These are phyloP conservation scores for Odontophorus gujanensis DNA, from an alignment of 2,113 vertebrate genomes.

Conservation along the genomic window DNA sequence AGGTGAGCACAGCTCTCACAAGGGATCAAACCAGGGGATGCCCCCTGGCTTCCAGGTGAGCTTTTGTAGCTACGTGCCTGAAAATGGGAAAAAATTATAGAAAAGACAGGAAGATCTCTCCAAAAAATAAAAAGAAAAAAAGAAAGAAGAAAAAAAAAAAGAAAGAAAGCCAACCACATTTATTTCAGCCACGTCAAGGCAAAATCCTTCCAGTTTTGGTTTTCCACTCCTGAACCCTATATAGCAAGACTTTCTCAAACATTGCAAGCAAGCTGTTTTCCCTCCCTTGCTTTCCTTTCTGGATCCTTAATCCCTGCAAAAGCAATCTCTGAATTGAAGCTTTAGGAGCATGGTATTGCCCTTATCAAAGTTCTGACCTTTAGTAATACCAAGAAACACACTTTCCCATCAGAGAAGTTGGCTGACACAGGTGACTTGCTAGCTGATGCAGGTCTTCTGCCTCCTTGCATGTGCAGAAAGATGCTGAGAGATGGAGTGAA, in stretches of 20 bases:
- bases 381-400: background rate
- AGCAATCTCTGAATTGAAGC: background rate
- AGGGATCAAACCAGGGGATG: background rate
- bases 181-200: background rate
- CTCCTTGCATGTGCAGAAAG: background rate
- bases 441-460: background rate
- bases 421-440: background rate
- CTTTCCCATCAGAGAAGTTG: background rate
- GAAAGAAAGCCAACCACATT: background rate
- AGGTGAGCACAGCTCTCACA: background rate
- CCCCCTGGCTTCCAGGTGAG: background rate
- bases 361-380: background rate
- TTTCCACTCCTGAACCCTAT: background rate
- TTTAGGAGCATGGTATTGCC: too few relatives aligned
- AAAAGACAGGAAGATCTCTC: too few relatives aligned
- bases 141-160: background rate
- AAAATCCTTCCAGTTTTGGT: background rate
- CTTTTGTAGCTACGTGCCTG: background rate
- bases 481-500: background rate
- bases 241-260: background rate
- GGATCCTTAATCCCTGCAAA: background rate
- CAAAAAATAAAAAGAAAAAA: background rate
- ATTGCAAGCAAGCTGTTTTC: background rate
- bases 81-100: background rate
- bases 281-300: rapidly evolving